Base-by-base conservation (phyloP, 2,113 vertebrate genomes). In the Peromyscus maniculatus region DNA sequence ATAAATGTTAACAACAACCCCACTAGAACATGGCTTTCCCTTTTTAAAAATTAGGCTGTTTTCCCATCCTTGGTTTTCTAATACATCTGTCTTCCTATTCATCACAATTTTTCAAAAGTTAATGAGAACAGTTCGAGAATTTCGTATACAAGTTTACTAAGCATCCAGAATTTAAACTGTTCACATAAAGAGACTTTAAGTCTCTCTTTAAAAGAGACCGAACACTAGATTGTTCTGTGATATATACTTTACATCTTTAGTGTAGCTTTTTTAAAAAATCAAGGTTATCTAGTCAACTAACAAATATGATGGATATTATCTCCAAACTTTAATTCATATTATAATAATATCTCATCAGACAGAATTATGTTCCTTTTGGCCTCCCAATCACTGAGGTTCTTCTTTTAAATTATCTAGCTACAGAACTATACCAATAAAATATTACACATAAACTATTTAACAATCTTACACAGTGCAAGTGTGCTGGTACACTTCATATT, bases 81-180 rank as follows among this genome's bases (percentile, higher is more conserved):
- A 66, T 66, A 31, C 8, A 91, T 72, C 28, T 71, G 87, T 92
- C 84, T 39, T 82, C 31, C 15, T 46, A 59, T 26, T 92, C 21
- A 84, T 31, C 21, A 87, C 22, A 93, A 64, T 86, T 93, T 36
- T 93, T 72, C 88, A 88, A 84, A 66, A 92, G 64, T 93, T 90
- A 80, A 24, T 12, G 39, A 93, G 4, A 90, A 28, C 31, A 36
- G 52, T 86, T 88, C 36, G 82, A 67, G 46, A 75, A 75, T 92
- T 89, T 79, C 87, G 87, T 15, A 71, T 3, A 36, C 12, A 26
- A 88, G 28, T 31, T 88, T 66, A 57, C 55, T 52, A 46, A 80
- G 52, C n/a, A 52, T n/a, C 36, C 26, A 33, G 67, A 92, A 95
- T 71, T 69, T 91, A 92, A 88, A 28, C 72, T 75, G 12, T 64